These are phyloP conservation scores for Centropus unirufus DNA, from an alignment of 2,113 vertebrate genomes.

Conservation along the genomic window DNA sequence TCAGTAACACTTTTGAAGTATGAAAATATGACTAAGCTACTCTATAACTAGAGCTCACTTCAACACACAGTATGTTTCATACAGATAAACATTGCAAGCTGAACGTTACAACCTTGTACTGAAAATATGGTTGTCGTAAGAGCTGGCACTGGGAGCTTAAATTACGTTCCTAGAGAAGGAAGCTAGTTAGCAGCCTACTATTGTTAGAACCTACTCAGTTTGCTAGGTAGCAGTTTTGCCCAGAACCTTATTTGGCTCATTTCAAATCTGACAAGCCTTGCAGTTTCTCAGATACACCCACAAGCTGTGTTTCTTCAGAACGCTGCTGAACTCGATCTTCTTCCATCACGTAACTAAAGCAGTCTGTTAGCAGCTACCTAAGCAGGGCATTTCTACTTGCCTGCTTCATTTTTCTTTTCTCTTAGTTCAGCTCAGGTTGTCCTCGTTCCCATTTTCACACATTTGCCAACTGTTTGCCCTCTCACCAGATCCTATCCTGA, in stretches of 20 bases:
- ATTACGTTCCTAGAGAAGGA: background rate
- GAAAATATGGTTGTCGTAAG: accelerated
- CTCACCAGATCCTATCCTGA: background rate
- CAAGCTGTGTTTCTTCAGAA: background rate
- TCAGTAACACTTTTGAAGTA: background rate
- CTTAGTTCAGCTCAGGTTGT: background rate
- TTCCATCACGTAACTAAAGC: background rate
- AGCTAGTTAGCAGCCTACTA: background rate
- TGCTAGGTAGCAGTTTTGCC: background rate
- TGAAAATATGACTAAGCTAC: background rate
- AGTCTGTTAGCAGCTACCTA: background rate
- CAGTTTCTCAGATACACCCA: background rate
- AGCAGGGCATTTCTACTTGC: background rate
- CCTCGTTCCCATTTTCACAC: background rate
- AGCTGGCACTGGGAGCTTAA: background rate
- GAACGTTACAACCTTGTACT: background rate
- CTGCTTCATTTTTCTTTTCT: background rate
- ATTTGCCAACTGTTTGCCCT: background rate
- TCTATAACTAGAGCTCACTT: background rate
- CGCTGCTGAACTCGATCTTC: background rate
- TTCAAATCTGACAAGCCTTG: background rate
- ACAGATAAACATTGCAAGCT: background rate
- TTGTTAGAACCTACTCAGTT: background rate
- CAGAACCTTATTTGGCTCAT: background rate
- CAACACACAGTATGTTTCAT: background rate